A percentile compares a stretch with the other conserved stretches of the same genome.
These are phyloP conservation scores for Agrotis clavis DNA, from an alignment of 2,888 invertebrate species.

Conservation along the genomic window DNA sequence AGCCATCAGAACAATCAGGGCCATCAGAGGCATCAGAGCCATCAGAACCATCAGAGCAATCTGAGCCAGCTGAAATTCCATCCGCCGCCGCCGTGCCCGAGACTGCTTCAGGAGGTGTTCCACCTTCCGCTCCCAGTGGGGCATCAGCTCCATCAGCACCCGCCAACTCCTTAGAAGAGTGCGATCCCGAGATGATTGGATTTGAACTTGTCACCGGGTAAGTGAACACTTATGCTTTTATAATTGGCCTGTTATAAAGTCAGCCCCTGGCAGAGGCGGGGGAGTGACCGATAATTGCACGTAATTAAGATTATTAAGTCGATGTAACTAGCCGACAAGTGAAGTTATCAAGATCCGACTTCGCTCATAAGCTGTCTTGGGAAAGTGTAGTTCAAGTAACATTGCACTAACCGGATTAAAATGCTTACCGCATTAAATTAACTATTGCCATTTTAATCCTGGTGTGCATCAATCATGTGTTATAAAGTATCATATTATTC, in stretches of 20 bases:
- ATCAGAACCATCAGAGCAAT: slow-evolving; percentile 63
- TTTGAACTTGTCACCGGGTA: slow-evolving; percentile 97
- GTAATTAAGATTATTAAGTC: slow-evolving; percentile 78
- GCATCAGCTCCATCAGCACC: slow-evolving; percentile 89
- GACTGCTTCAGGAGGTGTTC: slow-evolving; percentile 86
- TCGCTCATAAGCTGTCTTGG: slow-evolving; percentile 70
- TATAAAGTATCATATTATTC: slow-evolving; percentile 59
- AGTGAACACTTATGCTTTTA: slow-evolving; percentile 64
- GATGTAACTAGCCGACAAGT: slow-evolving; percentile 71
- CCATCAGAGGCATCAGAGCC: slow-evolving; percentile 56
- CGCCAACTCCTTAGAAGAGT: slow-evolving; percentile 93
- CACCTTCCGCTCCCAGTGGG: slow-evolving; percentile 88
- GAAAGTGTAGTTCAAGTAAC: slow-evolving; percentile 69
- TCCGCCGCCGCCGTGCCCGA: slow-evolving; percentile 83
- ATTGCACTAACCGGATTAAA: slow-evolving; percentile 67
- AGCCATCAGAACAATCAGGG: slow-evolving; percentile 62
- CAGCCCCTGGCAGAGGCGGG: slow-evolving; percentile 59
- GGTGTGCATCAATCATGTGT: slow-evolving; percentile 32
- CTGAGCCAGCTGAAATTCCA: slow-evolving; percentile 59
- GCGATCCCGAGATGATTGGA: slow-evolving; percentile 97
- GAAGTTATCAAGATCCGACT: slow-evolving; percentile 79
- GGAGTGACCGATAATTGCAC: slow-evolving; percentile 76
- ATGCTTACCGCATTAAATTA: slow-evolving; percentile 50
- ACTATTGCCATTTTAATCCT: slow-evolving; percentile 34
- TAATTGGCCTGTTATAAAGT: slow-evolving; percentile 51